Conservation (phyloP, 1,140 invertebrate species). For the Prorops nasuta region DNA sequence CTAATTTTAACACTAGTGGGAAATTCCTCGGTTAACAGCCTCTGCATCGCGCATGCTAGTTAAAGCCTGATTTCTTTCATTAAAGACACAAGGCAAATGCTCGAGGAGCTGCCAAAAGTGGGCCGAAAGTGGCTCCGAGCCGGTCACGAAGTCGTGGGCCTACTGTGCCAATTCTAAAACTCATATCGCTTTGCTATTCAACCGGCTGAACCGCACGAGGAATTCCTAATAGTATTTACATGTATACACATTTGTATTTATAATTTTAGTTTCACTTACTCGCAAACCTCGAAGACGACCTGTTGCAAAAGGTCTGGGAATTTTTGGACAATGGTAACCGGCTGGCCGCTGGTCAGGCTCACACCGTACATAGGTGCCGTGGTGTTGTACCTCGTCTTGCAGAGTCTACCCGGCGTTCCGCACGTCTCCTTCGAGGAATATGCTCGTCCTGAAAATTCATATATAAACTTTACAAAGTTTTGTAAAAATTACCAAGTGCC, state of each 20-base stretch:
- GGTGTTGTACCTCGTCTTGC: conserved; percentile 86
- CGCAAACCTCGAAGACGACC: conserved; percentile 83
- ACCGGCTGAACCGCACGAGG: too few relatives aligned
- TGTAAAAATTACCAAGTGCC: too few relatives aligned
- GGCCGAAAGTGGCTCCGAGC: neutral
- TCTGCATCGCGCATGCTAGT: too few relatives aligned
- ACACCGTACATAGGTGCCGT: conserved; percentile 92
- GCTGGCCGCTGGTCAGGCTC: conserved; percentile 85
- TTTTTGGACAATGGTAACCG: conserved; percentile 91
- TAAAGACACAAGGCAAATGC: too few relatives aligned
- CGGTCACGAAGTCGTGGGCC: conserved; percentile 15
- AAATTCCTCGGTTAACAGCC: too few relatives aligned
- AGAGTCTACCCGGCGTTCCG: conserved; percentile 73
- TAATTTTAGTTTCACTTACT: too few relatives aligned
- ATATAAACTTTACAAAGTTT: too few relatives aligned
- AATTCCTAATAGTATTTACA: too few relatives aligned
- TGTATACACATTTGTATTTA: too few relatives aligned
- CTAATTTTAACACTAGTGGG: too few relatives aligned
- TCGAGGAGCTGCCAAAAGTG: conserved; percentile 20
- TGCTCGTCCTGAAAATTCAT: conserved; percentile 39
- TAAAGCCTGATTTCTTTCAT: too few relatives aligned
- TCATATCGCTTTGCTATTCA: too few relatives aligned
- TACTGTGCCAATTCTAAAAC: conserved; percentile 19
- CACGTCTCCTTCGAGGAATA: conserved; percentile 55
- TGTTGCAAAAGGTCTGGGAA: conserved; percentile 92